A percentile compares a stretch with the other conserved stretches of the same genome.
Conservation (phyloP, 30 jellyfish, hydroid and myxozoan species). For the Chrysaora quinquecirrha region DNA sequence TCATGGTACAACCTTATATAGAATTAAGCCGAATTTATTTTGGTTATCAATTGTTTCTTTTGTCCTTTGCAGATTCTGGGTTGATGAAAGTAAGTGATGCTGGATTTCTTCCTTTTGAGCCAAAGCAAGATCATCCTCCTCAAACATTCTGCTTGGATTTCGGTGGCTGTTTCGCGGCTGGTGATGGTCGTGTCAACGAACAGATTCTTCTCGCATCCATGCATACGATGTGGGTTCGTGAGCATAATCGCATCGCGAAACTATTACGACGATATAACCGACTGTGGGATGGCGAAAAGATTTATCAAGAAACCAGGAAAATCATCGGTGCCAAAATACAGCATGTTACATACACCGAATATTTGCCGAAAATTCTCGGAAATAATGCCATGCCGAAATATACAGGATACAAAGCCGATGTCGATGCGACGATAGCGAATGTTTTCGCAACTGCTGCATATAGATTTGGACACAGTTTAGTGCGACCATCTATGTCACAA, state of each 20-base stretch:
- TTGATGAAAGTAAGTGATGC: constrained; percentile 50
- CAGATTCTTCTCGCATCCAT: constrained; percentile 75
- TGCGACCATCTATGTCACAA: constrained; percentile 73
- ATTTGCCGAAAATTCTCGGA: constrained; percentile 84
- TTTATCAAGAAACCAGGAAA: constrained; percentile 79
- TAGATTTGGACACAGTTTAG: constrained; percentile 86
- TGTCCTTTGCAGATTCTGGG: constrained; percentile 58
- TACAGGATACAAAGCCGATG: constrained; percentile 71
- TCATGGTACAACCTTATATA: too few species aligned
- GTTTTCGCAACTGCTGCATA: constrained; percentile 86
- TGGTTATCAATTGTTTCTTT: background rate
- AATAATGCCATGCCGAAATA: constrained; percentile 58
- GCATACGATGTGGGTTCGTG: constrained; percentile 85
- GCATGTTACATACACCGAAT: constrained; percentile 78
- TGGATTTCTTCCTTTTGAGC: constrained; percentile 69
- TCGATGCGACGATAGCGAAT: constrained; percentile 75
- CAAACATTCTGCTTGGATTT: constrained; percentile 72
- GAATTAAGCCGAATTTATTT: too few species aligned
- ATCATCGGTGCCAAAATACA: constrained; percentile 82
- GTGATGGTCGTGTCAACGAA: constrained; percentile 87
- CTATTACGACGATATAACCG: constrained; percentile 61
- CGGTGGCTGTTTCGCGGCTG: constrained; percentile 94
- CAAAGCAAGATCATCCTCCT: constrained; percentile 69
- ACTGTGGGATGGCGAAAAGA: constrained; percentile 77
- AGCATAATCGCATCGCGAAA: constrained; percentile 81